These are phyloP conservation scores for Leuciscus idus DNA, from an alignment of 2,113 vertebrate genomes.

Conservation along the genomic window DNA sequence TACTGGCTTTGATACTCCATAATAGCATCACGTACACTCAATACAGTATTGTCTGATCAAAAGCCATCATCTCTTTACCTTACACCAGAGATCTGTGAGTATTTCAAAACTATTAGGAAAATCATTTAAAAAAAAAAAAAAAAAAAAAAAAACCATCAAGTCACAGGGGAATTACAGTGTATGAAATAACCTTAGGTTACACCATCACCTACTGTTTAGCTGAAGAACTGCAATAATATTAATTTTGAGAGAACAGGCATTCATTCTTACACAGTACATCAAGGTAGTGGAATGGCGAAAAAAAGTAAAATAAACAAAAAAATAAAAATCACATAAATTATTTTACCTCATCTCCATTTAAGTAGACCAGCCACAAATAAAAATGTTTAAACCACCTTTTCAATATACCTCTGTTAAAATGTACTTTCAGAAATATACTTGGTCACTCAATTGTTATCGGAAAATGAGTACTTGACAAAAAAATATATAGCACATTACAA, in stretches of 20 bases:
- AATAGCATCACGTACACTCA: background rate
- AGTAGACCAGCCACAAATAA: conserved; percentile 74
- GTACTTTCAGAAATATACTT: conserved; percentile 69
- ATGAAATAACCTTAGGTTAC: conserved; percentile 37
- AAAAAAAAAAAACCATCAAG: background rate
- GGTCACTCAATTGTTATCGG: conserved; percentile 70
- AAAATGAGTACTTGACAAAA: conserved; percentile 54
- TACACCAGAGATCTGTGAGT: background rate
- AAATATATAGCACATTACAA: conserved; percentile 56
- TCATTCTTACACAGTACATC: conserved; percentile 11
- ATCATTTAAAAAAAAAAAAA: background rate
- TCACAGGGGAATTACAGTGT: conserved; percentile 1
- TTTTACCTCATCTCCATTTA: conserved; percentile 59
- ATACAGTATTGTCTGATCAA: conserved; percentile 20
- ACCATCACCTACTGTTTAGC: conserved; percentile 69
- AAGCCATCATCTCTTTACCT: background rate
- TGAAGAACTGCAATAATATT: conserved; percentile 63
- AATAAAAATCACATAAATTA: conserved; percentile 25
- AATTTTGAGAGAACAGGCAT: conserved; percentile 37
- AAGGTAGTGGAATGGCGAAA: conserved; percentile 44
- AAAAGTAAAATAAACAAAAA: background rate
- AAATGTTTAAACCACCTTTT: conserved; percentile 60
- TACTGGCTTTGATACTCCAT: background rate
- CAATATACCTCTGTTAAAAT: conserved; percentile 66
- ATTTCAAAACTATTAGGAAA: conserved; percentile 18